Evolutionary conservation across 2,113 vertebrate genomes (phyloP), one percentile per base, ranked within the genome.

Genomic region (Cryptomyrus ogoouensis): DNA sequence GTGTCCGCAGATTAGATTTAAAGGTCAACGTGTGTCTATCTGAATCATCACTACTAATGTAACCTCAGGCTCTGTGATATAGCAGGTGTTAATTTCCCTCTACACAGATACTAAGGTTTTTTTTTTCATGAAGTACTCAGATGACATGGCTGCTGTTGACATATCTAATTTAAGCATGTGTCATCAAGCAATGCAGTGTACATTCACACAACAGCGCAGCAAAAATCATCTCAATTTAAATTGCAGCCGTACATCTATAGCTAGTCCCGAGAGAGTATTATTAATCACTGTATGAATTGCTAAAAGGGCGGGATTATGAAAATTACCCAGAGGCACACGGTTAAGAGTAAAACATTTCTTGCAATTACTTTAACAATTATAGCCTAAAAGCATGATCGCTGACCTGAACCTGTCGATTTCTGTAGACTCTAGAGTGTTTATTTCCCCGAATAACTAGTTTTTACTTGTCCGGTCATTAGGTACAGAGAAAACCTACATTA

Each of bases 1-100:
- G 74, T 80, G 74, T 42, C 35, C 35, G 74, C 31, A 80, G 35
- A 80, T 80, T 80, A 80, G 74, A 80, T 80, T 80, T 80, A 80
- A 80, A 80, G 74, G 74, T 80, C 74, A 80, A n/a, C 74, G 74
- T 80, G 74, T 35, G 35, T 80, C 74, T 39, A 80, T 80, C 74
- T 80, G 74, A 80, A 80, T 80, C 74, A 80, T 80, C 74, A 80
- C 17, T 70, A 70, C 74, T 80, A n/a, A 42, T 80, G 35, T 80
- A 80, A 80, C 74, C 74, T 42, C 74, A 80, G 74, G 74, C 15
- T 35, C 74, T 80, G 31, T 80, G 35, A 80, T 80, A 80, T 80
- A 80, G 35, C 74, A 39, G 74, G 74, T 80, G 74, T 80, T 80
- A 80, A 80, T 80, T 80, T 80, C 15, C 31, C 74, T 42, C 74